These are phyloP conservation scores for Tribolium castaneum DNA, from an alignment of 1,140 invertebrate species.

Conservation along the genomic window DNA sequence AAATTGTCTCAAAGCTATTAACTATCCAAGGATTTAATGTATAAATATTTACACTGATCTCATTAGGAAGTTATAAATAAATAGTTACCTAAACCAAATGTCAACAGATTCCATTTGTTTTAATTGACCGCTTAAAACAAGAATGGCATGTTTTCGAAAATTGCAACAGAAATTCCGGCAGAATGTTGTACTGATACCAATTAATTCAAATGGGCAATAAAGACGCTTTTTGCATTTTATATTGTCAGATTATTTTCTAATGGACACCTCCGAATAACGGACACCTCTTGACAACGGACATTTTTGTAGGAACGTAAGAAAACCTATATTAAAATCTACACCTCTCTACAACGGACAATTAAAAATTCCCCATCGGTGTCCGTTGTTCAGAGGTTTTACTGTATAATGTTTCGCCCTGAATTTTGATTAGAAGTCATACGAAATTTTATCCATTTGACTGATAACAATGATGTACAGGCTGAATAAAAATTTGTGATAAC, in stretches of 20 bases:
- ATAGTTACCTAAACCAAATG: constrained; percentile 35
- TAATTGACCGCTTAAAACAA: constrained; percentile 22
- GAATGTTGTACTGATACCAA: background rate
- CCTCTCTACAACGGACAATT: too few species aligned
- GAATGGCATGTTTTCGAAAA: constrained; percentile 4
- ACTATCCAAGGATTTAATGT: constrained; percentile 14
- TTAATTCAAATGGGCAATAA: background rate
- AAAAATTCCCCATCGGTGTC: too few species aligned
- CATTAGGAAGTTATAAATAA: constrained; percentile 36
- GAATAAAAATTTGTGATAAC: background rate
- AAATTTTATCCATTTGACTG: background rate
- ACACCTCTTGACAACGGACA: too few species aligned
- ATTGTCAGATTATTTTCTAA: too few species aligned
- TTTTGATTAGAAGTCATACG: background rate
- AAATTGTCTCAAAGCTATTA: constrained; percentile 21
- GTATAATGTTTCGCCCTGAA: too few species aligned
- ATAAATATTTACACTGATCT: constrained; percentile 31
- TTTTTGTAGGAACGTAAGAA: too few species aligned
- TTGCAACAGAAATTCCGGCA: background rate
- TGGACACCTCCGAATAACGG: too few species aligned
- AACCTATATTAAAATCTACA: too few species aligned
- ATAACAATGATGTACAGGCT: background rate
- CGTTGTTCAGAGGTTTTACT: too few species aligned
- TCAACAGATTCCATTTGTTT: constrained; percentile 32
- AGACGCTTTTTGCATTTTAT: background rate